Percentiles rank a stretch among this genome's conserved stretches.
Evolutionary conservation across 2,113 vertebrate species (phyloP).

Genomic region (Pandion haliaetus): DNA sequence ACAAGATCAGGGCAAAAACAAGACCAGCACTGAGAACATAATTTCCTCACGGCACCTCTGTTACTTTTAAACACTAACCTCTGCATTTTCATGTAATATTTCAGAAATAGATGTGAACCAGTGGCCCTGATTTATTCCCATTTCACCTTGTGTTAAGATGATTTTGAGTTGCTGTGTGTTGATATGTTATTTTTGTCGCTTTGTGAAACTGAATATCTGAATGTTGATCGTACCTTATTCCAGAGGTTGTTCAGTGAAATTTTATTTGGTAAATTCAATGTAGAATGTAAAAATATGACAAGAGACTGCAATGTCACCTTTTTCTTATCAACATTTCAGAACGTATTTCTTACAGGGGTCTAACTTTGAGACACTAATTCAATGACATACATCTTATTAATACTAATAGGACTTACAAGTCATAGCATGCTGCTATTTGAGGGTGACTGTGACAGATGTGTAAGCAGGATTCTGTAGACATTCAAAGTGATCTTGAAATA

Average conservation of each 20-base stretch:
- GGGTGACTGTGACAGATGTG: neutral
- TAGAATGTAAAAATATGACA: neutral
- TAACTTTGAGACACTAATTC: neutral
- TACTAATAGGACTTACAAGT: neutral
- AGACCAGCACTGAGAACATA: neutral
- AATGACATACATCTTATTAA: slow-evolving; percentile 2
- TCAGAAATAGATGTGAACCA: neutral
- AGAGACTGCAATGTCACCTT: neutral
- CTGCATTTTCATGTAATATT: neutral
- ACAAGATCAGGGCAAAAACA: neutral
- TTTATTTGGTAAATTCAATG: neutral
- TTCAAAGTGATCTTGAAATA: neutral
- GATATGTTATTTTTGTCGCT: neutral
- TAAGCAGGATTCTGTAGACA: neutral
- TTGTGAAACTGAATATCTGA: neutral
- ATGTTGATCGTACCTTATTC: neutral
- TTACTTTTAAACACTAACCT: neutral
- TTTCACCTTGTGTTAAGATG: neutral
- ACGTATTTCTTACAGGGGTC: neutral
- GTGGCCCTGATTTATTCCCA: neutral
- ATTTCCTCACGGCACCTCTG: neutral
- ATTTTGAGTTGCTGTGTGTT: neutral
- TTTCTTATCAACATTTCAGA: neutral
- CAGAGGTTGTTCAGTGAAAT: neutral
- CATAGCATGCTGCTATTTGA: neutral